Base-by-base conservation (phyloP, 1,140 invertebrate species). In the Atta colombica region DNA sequence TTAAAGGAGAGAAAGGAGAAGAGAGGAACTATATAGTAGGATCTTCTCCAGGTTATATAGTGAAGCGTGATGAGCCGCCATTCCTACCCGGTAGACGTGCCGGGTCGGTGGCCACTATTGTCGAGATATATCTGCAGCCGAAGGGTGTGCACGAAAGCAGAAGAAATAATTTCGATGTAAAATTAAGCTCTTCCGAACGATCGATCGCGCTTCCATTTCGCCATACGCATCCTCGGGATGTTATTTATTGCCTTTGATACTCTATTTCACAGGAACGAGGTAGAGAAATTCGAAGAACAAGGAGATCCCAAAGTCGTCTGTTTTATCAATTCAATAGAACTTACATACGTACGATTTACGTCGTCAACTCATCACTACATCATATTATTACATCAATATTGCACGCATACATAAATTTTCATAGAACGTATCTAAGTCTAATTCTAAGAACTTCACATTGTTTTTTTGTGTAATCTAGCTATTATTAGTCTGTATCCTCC, bases 11-110 rank as follows among this genome's bases (percentile, higher is more conserved):
- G 31, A 31, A 18, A 60, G 68, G 25, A 45, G 12, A n/a, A 65
- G n/a, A 35, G 35, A 68, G 49, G 49, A 16, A 66, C 31, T 60
- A 35, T 35, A 35, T 35, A n/a, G 65, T 31, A 60, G 45, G 25
- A 71, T 80, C 39, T 81, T 45, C 63, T 58, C 65, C 5, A n/a
- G 55, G 85, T 86, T 86, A 86, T 86, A 86, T 85, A 86, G 75
- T 86, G 78, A 80, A 63, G 85, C 85, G 78, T 86, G 78, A 86
- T 86, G 78, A 86, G 85, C 66, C 85, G 16, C 85, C 66, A 81
- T 85, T 85, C 14, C 84, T 31, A 61, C 12, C 4, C 39, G 49
- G 80, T 75, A 72, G 69, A 84, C 75, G 75, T 85, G 84, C 75
- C 39, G 58, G 39, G 28, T 84, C 39, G 55, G 55, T 84, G 39